Base-by-base conservation (phyloP, 2,797 vertebrate genomes). In the Steatocranus sp. region DNA sequence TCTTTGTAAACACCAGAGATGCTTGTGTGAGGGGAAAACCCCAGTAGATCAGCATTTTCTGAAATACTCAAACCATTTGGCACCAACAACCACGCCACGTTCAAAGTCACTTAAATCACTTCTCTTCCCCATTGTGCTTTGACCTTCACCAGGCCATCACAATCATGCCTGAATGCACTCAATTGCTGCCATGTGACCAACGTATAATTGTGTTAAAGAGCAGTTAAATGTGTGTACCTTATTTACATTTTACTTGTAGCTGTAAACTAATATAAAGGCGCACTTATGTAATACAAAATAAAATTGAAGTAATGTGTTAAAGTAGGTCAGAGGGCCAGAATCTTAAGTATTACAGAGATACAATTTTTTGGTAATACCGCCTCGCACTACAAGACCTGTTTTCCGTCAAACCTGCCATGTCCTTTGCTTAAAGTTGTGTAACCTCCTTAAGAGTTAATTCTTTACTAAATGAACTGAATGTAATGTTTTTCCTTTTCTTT, bases 361-460 rank as follows among this genome's bases (percentile, higher is more conserved):
- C 6, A 5, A 25, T 17, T 25, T 43, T 70, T 70, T 18, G 0
- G 23, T 70, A 17, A 25, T 25, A 18, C 38, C 23, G 4, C 66
- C 66, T 43, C 3, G 38, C 23, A 10, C 11, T 68, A 68, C 14
- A 27, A 25, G 50, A 54, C 63, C 8, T 68, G 3, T 82, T 83
- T 43, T 12, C 4, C 6, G 7, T 32, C 14, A 76, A 49, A 48
- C 36, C 54, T 75, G 63, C 32, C 38, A 11, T 23, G 43, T 10
- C 3, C 8, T 85, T 75, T 76, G 46, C 81, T 83, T n/a, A 50
- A 83, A 83, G 85, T 75, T 78, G 20, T 46, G 25, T 49, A 75
- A 48, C 46, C 50, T 78, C 17, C 17, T 41, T 86, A 48, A 80
- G 82, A 77, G 76, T 89, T 86, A 80, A 66, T 14, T 70, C 34